Evolutionary conservation across 2,113 vertebrate species (phyloP).

Genomic region (Eulacestoma nigropectus): DNA sequence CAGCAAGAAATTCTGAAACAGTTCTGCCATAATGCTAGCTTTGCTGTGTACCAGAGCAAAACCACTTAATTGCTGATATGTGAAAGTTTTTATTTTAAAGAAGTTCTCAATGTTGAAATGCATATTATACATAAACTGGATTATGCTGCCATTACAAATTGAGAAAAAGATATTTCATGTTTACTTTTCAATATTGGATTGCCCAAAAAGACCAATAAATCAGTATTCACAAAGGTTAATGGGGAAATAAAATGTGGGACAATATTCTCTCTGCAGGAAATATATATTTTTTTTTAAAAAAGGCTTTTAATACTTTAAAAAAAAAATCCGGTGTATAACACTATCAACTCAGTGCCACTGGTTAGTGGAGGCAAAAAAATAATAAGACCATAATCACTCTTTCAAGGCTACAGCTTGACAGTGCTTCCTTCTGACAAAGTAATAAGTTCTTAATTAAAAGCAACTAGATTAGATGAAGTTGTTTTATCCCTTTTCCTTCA

Average conservation of each 20-base stretch:
- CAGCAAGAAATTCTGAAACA: not conserved
- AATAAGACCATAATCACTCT: not conserved
- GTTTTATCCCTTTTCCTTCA: not conserved
- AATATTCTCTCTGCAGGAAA: not conserved
- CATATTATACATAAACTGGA: not conserved
- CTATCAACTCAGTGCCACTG: not conserved
- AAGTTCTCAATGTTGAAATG: not conserved
- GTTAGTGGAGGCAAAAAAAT: not conserved
- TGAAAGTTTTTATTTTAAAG: not conserved
- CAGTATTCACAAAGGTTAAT: not conserved
- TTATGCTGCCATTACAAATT: not conserved
- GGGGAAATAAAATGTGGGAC: not conserved
- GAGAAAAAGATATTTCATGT: slow-evolving; percentile 3
- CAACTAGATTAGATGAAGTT: not conserved
- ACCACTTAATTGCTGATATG: not conserved
- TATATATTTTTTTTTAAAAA: not conserved
- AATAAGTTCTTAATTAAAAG: not conserved
- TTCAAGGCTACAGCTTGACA: not conserved
- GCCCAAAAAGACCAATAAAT: not conserved
- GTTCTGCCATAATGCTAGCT: not conserved
- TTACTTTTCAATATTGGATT: not conserved
- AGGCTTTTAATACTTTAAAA: not conserved
- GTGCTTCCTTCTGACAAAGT: not conserved
- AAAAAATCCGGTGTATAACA: not conserved
- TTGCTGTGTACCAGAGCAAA: not conserved